A percentile compares a stretch with the other conserved stretches of the same genome.
Evolutionary conservation across 2,888 invertebrate species (phyloP).

Genomic region (Epinotia brunnichana): DNA sequence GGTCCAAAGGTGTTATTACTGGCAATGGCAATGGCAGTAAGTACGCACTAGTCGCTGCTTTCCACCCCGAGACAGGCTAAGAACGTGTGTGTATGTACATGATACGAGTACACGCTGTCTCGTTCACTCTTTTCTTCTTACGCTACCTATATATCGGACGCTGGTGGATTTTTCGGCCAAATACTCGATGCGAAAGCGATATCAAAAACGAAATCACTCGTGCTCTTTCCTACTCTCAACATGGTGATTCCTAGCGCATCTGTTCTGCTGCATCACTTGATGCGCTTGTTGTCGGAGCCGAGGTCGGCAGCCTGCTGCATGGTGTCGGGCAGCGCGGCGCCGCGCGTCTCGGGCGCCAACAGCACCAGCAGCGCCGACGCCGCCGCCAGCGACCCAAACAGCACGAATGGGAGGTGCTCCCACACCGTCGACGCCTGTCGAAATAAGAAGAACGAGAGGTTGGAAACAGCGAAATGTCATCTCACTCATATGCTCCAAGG

Average conservation of each 20-base stretch:
- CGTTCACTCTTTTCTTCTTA: too few species aligned
- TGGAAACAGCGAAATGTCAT: background rate
- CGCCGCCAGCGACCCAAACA: constrained; percentile 76
- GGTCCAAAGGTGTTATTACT: too few species aligned
- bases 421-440: constrained; percentile 55
- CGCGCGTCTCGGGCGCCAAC: constrained; percentile 81
- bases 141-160: too few species aligned
- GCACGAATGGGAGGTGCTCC: constrained; percentile 68
- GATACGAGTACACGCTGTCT: too few species aligned
- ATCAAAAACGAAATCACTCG: too few species aligned
- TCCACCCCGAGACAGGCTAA: too few species aligned
- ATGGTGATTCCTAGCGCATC: background rate
- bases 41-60: too few species aligned
- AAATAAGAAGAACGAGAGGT: background rate
- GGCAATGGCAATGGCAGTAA: too few species aligned
- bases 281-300: background rate
- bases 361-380: constrained; percentile 75
- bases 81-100: too few species aligned
- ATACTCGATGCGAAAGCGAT: too few species aligned
- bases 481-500: background rate
- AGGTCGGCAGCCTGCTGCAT: constrained; percentile 73
- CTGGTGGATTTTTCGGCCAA: too few species aligned
- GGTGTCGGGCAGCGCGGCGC: constrained; percentile 77
- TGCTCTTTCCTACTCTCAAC: background rate
- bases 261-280: background rate